phyloP scores from a whole-genome alignment of 2,888 invertebrate genomes.

The Onchidella celtica region DNA sequence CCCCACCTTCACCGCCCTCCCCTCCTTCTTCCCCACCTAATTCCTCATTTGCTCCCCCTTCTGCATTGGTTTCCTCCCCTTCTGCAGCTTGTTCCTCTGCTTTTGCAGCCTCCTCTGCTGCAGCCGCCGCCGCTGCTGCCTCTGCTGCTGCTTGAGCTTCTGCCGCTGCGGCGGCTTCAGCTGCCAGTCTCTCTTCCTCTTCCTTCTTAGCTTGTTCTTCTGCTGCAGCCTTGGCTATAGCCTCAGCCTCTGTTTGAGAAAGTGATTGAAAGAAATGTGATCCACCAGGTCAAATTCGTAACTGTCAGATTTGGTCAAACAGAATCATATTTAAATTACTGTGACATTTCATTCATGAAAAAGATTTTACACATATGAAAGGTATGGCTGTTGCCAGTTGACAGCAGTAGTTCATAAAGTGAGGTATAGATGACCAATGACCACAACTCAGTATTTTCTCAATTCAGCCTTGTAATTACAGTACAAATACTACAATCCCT shows the following conservation, averaged over 20 bases:
- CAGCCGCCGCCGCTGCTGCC: slow-evolving; percentile 24
- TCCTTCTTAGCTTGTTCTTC: slow-evolving; percentile 38
- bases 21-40: slow-evolving; percentile 39
- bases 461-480: too few relatives aligned
- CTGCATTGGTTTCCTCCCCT: slow-evolving; percentile 1
- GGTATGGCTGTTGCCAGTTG: too few relatives aligned
- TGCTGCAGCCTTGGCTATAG: slow-evolving; percentile 24
- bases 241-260: slow-evolving; percentile 34
- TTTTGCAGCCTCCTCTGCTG: not conserved
- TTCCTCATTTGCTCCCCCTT: slow-evolving; percentile 28
- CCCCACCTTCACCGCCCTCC: slow-evolving; percentile 39
- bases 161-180: slow-evolving; percentile 19
- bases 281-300: not conserved
- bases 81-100: not conserved
- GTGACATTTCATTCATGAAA: too few relatives aligned
- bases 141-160: slow-evolving; percentile 26
- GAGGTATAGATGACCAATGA: too few relatives aligned
- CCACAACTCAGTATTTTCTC: too few relatives aligned
- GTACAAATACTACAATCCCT: too few relatives aligned
- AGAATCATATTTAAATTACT: not conserved
- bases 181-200: slow-evolving; percentile 36
- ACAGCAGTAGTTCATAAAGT: too few relatives aligned
- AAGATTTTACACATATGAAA: too few relatives aligned
- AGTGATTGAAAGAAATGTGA: not conserved
- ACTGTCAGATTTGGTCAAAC: not conserved